Evolutionary conservation across 2,113 vertebrate genomes (phyloP), one percentile per base, ranked within the genome.

Genomic region (Beaufortia kweichowensis): DNA sequence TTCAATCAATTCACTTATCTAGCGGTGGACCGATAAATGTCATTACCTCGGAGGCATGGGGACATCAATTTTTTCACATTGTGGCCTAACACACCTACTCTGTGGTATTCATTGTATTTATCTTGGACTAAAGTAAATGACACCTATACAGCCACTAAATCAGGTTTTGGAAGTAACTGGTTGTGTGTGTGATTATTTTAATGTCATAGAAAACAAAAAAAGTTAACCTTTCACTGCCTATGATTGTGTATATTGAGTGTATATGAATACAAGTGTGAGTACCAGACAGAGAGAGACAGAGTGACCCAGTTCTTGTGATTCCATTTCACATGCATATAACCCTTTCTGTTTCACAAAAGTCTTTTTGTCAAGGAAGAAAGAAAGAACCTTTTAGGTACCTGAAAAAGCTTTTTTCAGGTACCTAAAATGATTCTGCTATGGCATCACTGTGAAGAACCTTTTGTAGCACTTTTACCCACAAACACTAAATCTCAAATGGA

Each of bases 11-110:
- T 72, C 17, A 26, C 33, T 63, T 61, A 50, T 60, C 23, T 43
- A 60, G 33, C 31, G 35, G 57, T 26, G 9, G 75, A 81, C 26
- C 14, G 29, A 62, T 75, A 81, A 62, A 72, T 72, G 79, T 39
- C 21, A 35, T 55, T 57, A 65, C 74, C 67, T 46, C 21, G 14
- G 21, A 35, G 19, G 23, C 23, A 29, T 73, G n/a, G 41, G 24
- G 48, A 53, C 48, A 50, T 68, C 66, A 6, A 4, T 46, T 50
- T 21, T 19, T 33, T 39, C 11, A 53, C 19, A 50, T n/a, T n/a
- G 19, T 50, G 19, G 48, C 15, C 19, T 21, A 12, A 48, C 43
- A 19, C 15, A 48, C 43, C 14, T 14, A 17, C 43, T 26, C 63
- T 26, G 39, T 46, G 43, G 23, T 65, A 12, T 31, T 41, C 61